Conservation (phyloP, 92 coral and sea anemone species). For the Diadumene lineata region DNA sequence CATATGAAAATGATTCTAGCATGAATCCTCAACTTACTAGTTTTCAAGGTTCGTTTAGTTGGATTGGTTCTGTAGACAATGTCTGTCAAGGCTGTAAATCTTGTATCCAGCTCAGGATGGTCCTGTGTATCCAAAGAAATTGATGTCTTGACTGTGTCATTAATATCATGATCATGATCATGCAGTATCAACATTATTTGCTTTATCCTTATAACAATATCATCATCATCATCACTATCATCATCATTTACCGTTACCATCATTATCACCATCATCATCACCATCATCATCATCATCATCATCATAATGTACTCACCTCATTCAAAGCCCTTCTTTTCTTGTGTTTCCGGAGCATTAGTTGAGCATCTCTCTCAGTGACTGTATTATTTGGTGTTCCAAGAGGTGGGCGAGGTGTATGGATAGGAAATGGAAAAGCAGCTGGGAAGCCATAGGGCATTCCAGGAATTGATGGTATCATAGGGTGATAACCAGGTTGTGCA, state of each 20-base stretch:
- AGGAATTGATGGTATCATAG: constrained; percentile 65
- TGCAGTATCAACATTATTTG: neutral
- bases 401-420: constrained; percentile 56
- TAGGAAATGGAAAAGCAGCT: constrained; percentile 54
- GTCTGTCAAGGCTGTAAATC: constrained; percentile 81
- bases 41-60: constrained; percentile 68
- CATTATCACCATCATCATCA: neutral
- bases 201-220: neutral
- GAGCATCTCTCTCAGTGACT: constrained; percentile 85
- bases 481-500: constrained; percentile 54
- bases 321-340: constrained; percentile 68
- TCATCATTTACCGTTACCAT: neutral
- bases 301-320: constrained; percentile 50
- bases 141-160: neutral
- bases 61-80: constrained; percentile 85
- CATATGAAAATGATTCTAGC: too few species aligned
- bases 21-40: constrained; percentile 84
- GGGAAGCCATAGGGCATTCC: constrained; percentile 77
- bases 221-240: neutral
- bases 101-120: constrained; percentile 94
- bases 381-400: constrained; percentile 48
- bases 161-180: neutral
- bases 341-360: constrained; percentile 79
- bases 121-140: constrained; percentile 39
- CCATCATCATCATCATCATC: neutral